Conservation (phyloP, 2,888 invertebrate genomes). For the Nebria brevicollis region DNA sequence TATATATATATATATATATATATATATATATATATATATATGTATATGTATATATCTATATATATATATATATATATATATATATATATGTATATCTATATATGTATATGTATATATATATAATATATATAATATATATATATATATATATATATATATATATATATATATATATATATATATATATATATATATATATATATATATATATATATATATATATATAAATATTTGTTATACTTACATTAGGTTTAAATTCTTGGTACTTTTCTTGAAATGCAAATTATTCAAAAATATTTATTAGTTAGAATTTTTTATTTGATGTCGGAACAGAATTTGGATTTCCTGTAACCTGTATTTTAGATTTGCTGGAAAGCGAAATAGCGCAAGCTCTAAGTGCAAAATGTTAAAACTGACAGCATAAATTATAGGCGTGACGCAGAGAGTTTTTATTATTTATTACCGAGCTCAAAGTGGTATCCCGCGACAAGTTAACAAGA, state of each 20-base stretch:
- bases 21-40: too few species aligned
- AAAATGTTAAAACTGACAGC: constrained; percentile 1
- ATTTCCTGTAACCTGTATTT: background rate
- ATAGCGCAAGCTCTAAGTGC: background rate
- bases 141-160: background rate
- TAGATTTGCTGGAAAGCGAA: background rate
- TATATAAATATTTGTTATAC: too few species aligned
- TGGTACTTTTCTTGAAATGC: too few species aligned
- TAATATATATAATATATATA: background rate
- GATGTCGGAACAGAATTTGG: background rate
- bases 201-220: background rate
- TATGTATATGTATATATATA: too few species aligned
- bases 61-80: too few species aligned
- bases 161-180: background rate
- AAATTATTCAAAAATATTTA: background rate
- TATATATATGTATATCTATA: too few species aligned
- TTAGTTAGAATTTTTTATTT: background rate
- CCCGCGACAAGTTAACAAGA: constrained; percentile 41
- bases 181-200: background rate
- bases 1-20: too few species aligned
- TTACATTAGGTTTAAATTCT: too few species aligned
- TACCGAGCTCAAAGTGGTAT: constrained; percentile 26
- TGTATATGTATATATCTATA: too few species aligned
- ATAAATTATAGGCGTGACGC: background rate
- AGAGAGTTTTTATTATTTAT: constrained; percentile 8